Percentiles rank a stretch among this genome's conserved stretches.
Conservation (phyloP, 2,113 vertebrate genomes). For the Crypturellus undulatus region DNA sequence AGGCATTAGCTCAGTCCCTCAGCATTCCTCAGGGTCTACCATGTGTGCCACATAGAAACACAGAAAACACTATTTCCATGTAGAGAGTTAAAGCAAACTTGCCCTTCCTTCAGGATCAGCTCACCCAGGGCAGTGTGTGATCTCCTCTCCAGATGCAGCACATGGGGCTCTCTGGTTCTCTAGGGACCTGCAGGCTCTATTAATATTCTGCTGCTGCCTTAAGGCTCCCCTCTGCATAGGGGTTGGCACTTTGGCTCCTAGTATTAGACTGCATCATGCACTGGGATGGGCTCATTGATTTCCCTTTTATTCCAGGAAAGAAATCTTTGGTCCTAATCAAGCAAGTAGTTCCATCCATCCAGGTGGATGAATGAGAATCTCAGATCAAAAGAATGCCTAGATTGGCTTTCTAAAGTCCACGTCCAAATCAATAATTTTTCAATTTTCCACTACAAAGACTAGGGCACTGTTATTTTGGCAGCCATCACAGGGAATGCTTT, state of each 20-base stretch:
- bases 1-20: neutral
- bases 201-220: neutral
- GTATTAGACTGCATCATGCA: neutral
- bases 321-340: neutral
- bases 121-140: neutral
- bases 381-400: neutral
- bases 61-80: neutral
- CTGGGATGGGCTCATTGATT: neutral
- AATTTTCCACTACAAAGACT: neutral
- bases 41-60: neutral
- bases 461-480: neutral
- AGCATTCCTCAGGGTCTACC: neutral
- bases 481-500: neutral
- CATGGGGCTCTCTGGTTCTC: neutral
- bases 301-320: neutral
- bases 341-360: neutral
- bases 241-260: neutral
- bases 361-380: neutral
- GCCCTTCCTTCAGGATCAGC: neutral
- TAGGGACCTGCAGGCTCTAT: accelerated
- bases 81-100: neutral
- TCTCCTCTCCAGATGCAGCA: neutral
- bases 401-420: neutral
- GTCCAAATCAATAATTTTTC: constrained; percentile 8
- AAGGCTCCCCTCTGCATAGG: neutral